Evolutionary conservation across 2,888 invertebrate species (phyloP).

Genomic region (Margaritifera margaritifera): DNA sequence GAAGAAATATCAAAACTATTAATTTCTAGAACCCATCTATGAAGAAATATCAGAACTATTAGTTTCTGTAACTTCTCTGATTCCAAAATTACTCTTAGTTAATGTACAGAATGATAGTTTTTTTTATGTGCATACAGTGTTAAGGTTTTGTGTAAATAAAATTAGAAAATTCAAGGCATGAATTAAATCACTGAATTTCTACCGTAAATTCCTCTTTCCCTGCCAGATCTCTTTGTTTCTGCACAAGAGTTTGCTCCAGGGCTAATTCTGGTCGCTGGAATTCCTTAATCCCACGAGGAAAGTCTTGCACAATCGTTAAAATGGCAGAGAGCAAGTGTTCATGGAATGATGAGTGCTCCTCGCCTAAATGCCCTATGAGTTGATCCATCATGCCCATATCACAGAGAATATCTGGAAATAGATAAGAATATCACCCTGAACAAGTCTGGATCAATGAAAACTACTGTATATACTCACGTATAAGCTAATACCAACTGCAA

Average conservation of each 20-base stretch:
- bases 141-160: too few relatives aligned
- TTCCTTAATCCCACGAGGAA: constrained; percentile 70
- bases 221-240: constrained; percentile 70
- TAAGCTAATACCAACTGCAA: too few relatives aligned
- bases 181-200: constrained; percentile 10
- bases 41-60: too few relatives aligned
- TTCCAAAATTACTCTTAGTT: too few relatives aligned
- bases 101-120: too few relatives aligned
- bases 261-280: constrained; percentile 74
- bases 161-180: too few relatives aligned
- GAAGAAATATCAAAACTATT: too few relatives aligned
- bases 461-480: too few relatives aligned
- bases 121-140: too few relatives aligned
- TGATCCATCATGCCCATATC: constrained; percentile 72
- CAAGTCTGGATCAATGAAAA: too few relatives aligned
- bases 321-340: constrained; percentile 77
- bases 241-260: constrained; percentile 71
- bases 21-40: too few relatives aligned
- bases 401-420: constrained; percentile 68
- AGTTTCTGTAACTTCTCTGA: too few relatives aligned
- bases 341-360: constrained; percentile 71
- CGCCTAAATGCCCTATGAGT: constrained; percentile 67
- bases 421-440: neutral
- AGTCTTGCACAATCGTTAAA: constrained; percentile 73
- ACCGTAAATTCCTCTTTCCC: constrained; percentile 74